Evolutionary conservation across 2,113 vertebrate species (phyloP).

Genomic region (Alaudala cheleensis): DNA sequence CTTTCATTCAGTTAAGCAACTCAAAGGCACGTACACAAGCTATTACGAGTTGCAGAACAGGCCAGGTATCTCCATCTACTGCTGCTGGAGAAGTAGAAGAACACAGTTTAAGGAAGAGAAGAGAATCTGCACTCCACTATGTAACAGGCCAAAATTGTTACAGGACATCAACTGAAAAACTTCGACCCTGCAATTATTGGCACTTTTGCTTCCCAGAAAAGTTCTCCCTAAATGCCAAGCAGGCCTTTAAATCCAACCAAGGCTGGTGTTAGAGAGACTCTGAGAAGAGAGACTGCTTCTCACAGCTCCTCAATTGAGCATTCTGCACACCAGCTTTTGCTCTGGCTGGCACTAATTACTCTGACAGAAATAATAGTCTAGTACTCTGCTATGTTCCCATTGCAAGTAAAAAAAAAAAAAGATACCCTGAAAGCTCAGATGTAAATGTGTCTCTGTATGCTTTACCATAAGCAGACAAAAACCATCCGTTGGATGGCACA

Average conservation of each 20-base stretch:
- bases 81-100: neutral
- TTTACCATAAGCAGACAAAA: neutral
- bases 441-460: neutral
- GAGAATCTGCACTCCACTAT: neutral
- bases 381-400: neutral
- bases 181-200: neutral
- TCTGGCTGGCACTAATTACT: neutral
- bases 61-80: neutral
- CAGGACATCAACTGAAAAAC: neutral
- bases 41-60: neutral
- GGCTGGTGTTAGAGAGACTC: neutral
- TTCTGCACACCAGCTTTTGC: neutral
- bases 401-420: neutral
- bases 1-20: neutral
- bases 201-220: neutral
- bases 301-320: neutral
- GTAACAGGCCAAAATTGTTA: neutral
- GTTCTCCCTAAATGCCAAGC: neutral
- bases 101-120: neutral
- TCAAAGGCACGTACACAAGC: neutral
- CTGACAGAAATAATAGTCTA: neutral
- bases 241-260: neutral
- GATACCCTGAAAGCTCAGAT: neutral
- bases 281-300: neutral
- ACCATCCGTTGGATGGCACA: neutral